Evolutionary conservation across 2,888 invertebrate species (phyloP), one percentile per base, ranked within the genome.

Genomic region (Andrena chrysosceles): DNA sequence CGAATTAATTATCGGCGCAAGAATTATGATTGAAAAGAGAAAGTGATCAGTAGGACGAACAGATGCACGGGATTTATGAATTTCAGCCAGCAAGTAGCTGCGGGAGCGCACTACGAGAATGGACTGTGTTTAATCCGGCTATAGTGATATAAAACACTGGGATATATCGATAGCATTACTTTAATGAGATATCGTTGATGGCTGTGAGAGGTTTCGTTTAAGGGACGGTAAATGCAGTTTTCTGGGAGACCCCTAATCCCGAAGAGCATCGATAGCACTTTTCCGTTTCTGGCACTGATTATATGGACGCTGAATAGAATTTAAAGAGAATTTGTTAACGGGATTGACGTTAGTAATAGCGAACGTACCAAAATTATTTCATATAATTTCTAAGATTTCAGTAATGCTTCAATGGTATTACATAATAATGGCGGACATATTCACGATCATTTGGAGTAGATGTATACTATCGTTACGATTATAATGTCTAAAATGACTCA

Each of bases 1-100:
- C 7, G 29, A 5, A 13, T 66, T 64, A 29, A 54, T 54, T 35
- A 31, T 42, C 13, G 66, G 10, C 16, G 13, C 54, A 35, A 16
- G 5, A 20, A 20, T 60, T 31, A 10, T 8, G 42, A 60, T 66
- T 52, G 26, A 48, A 60, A 67, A 77, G 68, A 76, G 78, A 76
- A 78, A 78, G 76, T 54, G 56, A 63, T 42, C 3, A 29, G n/a
- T 74, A 49, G 4, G 13, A 26, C 42, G 35, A 33, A 66, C 26
- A 7, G 26, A 60, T 54, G 20, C 7, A 13, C 29, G 23, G 31
- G 42, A 60, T 62, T 52, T 62, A 67, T 23, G 31, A 66, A 42
- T 49, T 67, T 67, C 2, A n/a, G 13, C 20, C 7, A 23, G 16
- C 7, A 35, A 52, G 49, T 42, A 23, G 48, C 20, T 31, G 1